Evolutionary conservation across 1,140 invertebrate species (phyloP), one percentile per base, ranked within the genome.

Genomic region (Tetragonula clypearis): DNA sequence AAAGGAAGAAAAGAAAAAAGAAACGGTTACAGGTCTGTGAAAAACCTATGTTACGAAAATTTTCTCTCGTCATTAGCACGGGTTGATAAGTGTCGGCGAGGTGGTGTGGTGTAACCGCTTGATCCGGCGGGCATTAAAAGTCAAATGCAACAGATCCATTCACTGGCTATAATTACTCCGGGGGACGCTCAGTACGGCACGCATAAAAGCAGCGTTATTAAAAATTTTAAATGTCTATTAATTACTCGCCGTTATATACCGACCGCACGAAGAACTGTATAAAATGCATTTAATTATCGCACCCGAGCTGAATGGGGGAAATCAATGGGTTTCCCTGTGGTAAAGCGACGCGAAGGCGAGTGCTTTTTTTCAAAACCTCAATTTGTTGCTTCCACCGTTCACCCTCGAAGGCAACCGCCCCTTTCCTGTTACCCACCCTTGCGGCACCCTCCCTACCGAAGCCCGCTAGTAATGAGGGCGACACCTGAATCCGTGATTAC

Each of bases 191-290:
- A 79, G 84, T 83, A 90, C 85, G 78, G 87, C 75, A 88, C 78
- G 82, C 90, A 92, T 93, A 92, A 94, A 93, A 93, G 92, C 90
- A 90, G 91, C 92, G 92, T 93, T 93, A 94, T 94, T 93, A 94
- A 94, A 94, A 93, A 94, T 89, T 94, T 94, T 93, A 93, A 93
- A 93, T 93, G 91, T 93, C 92, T 92, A 93, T 93, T 94, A 94
- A 94, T 94, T 93, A 94, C 92, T 92, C 82, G 89, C 83, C 84
- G 91, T 92, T 92, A 93, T 89, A 88, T 90, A 89, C 86, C 88
- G 79, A 85, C 87, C 81, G 82, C 85, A 82, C 88, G 76, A 91
- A 91, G 89, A 73, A 85, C 87, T 91, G 89, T 90, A 90, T 93
- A 92, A 94, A 93, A 93, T 93, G 92, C 92, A 93, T 94, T 93